Percentiles rank a stretch among this genome's conserved stretches.
phyloP scores from a whole-genome alignment of 2,113 vertebrate genomes.

The Trematomus loennbergii region DNA sequence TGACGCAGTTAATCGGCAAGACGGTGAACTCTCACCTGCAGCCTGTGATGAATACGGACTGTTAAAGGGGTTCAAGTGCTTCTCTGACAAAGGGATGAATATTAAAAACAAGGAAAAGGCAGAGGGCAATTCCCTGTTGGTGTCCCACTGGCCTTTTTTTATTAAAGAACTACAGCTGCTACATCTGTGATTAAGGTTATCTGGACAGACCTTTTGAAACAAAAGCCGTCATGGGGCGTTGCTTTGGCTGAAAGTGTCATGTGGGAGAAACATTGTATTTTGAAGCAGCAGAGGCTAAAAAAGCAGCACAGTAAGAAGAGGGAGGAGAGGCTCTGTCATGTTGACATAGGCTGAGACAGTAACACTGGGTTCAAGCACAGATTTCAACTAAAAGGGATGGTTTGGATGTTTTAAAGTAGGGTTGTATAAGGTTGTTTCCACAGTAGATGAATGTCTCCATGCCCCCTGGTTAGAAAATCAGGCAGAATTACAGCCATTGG shows the following conservation, averaged over 20 bases:
- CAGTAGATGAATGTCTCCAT: too few relatives aligned
- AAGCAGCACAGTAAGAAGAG: neutral
- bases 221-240: slow-evolving; percentile 20
- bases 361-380: too few relatives aligned
- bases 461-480: too few relatives aligned
- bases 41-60: neutral
- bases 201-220: slow-evolving; percentile 49
- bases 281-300: slow-evolving; percentile 4
- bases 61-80: slow-evolving; percentile 1
- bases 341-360: slow-evolving; percentile 3
- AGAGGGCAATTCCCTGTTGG: slow-evolving; percentile 10
- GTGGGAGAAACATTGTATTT: slow-evolving; percentile 13
- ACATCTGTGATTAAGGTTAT: slow-evolving; percentile 34
- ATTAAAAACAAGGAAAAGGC: slow-evolving; percentile 9
- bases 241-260: slow-evolving; percentile 3
- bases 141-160: slow-evolving; percentile 31
- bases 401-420: too few relatives aligned
- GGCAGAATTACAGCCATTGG: too few relatives aligned
- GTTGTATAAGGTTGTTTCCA: too few relatives aligned
- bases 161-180: neutral
- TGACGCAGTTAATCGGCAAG: slow-evolving; percentile 6
- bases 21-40: slow-evolving; percentile 11
- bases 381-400: too few relatives aligned
- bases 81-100: neutral
- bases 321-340: neutral